Conservation (phyloP, 2,888 invertebrate genomes). For the Anarsia innoxiella region DNA sequence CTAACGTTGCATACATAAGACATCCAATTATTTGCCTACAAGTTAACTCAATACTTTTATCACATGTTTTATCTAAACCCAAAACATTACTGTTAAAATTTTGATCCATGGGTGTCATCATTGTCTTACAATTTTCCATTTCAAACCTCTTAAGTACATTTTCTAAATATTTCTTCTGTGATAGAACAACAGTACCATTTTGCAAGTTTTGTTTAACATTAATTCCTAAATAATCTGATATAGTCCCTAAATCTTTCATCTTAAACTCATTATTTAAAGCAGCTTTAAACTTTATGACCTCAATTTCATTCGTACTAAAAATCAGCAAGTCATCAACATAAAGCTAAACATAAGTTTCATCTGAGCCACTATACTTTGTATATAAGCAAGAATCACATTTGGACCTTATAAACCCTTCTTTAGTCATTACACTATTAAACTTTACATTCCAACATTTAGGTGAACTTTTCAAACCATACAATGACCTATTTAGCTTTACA, state of each 20-base stretch:
- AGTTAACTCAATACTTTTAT: conserved; percentile 1
- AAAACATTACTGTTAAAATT: conserved; percentile 1
- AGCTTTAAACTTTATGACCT: conserved; percentile 2
- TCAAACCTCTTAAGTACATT: conserved; percentile 8
- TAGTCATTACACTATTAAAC: conserved; percentile 3
- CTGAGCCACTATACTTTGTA: not conserved
- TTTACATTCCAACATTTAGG: conserved; percentile 14
- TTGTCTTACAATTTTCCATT: conserved; percentile 12
- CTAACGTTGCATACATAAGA: conserved; percentile 12
- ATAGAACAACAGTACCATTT: not conserved
- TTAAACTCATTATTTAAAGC: conserved; percentile 1
- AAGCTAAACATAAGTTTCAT: conserved; percentile 5
- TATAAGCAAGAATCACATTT: conserved; percentile 13
- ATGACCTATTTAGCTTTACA: conserved; percentile 9
- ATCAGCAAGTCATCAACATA: conserved; percentile 13
- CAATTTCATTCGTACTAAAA: not conserved
- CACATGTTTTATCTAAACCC: not conserved
- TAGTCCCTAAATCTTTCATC: conserved; percentile 12
- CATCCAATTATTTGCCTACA: conserved; percentile 10
- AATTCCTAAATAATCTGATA: conserved; percentile 6
- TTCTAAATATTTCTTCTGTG: conserved; percentile 10
- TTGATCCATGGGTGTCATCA: conserved; percentile 7
- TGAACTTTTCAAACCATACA: conserved; percentile 13
- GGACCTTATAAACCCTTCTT: conserved; percentile 9
- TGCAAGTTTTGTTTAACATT: conserved; percentile 3